A percentile compares a stretch with the other conserved stretches of the same genome.
phyloP scores from a whole-genome alignment of 1,140 invertebrate species.

The Macrobrachium nipponense region DNA sequence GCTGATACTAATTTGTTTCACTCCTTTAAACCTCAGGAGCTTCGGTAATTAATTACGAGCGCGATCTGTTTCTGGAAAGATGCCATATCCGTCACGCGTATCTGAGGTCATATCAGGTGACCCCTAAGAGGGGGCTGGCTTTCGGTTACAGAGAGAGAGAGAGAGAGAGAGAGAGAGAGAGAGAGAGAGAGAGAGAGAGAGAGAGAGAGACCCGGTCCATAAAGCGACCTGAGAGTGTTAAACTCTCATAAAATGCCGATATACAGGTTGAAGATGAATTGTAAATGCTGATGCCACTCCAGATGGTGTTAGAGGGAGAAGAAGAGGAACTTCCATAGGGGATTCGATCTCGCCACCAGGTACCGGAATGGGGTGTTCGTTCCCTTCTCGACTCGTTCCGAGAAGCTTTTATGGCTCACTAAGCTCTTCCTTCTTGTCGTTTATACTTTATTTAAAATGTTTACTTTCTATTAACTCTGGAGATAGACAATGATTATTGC shows the following conservation, averaged over 20 bases:
- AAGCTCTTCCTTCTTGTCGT: not conserved
- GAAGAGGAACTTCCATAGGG: not conserved
- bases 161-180: not conserved
- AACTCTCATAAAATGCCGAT: constrained; percentile 17
- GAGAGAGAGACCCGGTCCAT: not conserved
- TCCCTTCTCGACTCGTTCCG: constrained; percentile 13
- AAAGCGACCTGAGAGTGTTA: constrained; percentile 9
- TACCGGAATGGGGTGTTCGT: constrained; percentile 7
- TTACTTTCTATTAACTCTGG: not conserved
- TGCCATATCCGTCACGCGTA: not conserved
- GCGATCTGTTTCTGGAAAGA: too few relatives aligned
- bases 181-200: not conserved
- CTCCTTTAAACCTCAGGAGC: too few relatives aligned
- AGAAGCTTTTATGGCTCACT: constrained; percentile 4
- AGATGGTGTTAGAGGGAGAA: not conserved
- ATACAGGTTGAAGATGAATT: constrained; percentile 16
- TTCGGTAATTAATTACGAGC: too few relatives aligned
- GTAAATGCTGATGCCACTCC: constrained; percentile 20
- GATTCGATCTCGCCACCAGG: constrained; percentile 15
- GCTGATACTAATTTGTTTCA: too few relatives aligned
- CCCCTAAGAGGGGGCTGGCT: not conserved
- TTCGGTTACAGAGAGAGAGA: not conserved
- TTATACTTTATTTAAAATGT: not conserved
- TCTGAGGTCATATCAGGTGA: constrained; percentile 7
- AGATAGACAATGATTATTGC: too few relatives aligned